Base-by-base conservation (phyloP, 1,140 invertebrate genomes). In the Ips typographus region DNA sequence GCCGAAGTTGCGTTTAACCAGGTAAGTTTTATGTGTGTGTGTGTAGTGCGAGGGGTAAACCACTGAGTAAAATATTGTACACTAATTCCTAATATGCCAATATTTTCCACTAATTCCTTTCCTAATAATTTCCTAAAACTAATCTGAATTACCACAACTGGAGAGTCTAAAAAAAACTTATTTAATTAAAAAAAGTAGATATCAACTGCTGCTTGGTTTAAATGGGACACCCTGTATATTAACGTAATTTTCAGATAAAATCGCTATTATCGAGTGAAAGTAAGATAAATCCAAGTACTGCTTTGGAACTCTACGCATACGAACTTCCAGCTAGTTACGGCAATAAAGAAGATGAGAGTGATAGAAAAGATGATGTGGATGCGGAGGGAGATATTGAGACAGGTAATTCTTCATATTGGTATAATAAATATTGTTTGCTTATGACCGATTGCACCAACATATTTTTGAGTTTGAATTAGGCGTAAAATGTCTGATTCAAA, bases 1-100 rank as follows among this genome's bases (percentile, higher is more conserved):
- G 90, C 88, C 65, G 89, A 92, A 82, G 80, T 93, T 40, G 80
- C 84, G 64, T 87, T 86, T 64, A 87, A 89, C 3, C 85, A 88
- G 71, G 87, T 92, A 40, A 71, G 72, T 22, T 22, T 22, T 22
- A 22, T 22, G 22, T 37, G 41, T 42, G 41, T 42, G 7, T 56
- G 36, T 56, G 36, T 36, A 63, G 42, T 37, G 42, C 2, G 5
- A 22, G 22, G 22, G 22, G 22, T 22, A 22, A 22, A 22, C 22
- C 22, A 22, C 22, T 22, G 22, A 22, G 22, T 22, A 22, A 22
- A 22, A 22, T 22, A 22, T 22, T 22, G 22, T 22, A 22, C 22
- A 22, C 22, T 22, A 22, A 22, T 22, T 22, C 22, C 22, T 22
- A 22, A 22, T 22, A 22, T 22, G 22, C 22, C 22, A 4, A 8